These are phyloP conservation scores for Cinara cedri DNA, from an alignment of 2,888 invertebrate species.

Conservation along the genomic window DNA sequence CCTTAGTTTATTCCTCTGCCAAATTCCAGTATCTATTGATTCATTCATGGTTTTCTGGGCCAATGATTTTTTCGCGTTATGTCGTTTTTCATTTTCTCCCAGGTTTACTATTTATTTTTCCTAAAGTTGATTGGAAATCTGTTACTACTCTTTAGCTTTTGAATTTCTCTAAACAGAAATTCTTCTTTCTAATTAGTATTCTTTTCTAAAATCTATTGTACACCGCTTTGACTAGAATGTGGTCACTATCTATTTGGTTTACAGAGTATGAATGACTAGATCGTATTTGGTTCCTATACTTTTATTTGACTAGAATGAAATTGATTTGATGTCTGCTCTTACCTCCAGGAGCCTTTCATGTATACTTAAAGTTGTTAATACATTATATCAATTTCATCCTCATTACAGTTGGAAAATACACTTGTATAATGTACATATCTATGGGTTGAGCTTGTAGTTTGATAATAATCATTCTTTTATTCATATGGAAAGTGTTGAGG, in stretches of 20 bases:
- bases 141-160: background rate
- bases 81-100: too few relatives aligned
- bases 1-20: too few relatives aligned
- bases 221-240: conserved; percentile 22
- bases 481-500: too few relatives aligned
- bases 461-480: too few relatives aligned
- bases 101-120: too few relatives aligned
- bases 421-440: too few relatives aligned
- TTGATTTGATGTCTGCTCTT: background rate
- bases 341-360: background rate
- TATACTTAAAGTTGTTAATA: background rate
- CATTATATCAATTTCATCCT: background rate
- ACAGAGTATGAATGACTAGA: conserved; percentile 16
- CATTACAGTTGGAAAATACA: too few relatives aligned
- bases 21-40: too few relatives aligned
- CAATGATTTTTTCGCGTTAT: too few relatives aligned
- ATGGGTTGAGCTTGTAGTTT: too few relatives aligned
- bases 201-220: conserved; percentile 39
- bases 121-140: background rate
- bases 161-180: conserved; percentile 29
- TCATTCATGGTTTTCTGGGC: too few relatives aligned
- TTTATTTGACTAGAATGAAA: background rate
- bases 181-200: conserved; percentile 29
- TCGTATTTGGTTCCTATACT: conserved; percentile 14
- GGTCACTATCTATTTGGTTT: conserved; percentile 34